These are phyloP conservation scores for Heterocephalus glaber DNA, from an alignment of 2,113 vertebrate genomes.

Conservation along the genomic window DNA sequence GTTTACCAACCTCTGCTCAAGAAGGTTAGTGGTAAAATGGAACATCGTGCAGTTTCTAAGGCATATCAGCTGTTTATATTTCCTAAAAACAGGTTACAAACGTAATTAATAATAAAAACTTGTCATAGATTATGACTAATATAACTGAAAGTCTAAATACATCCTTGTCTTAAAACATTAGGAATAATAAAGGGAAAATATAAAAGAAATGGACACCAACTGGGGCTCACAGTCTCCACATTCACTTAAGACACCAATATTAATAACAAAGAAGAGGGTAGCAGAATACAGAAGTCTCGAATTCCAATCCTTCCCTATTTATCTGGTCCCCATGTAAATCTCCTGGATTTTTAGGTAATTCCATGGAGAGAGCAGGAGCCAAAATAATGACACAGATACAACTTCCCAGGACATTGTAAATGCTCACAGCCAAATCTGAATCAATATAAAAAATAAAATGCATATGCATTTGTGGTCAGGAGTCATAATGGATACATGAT, in stretches of 20 bases:
- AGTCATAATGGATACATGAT: neutral
- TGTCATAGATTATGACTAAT: neutral
- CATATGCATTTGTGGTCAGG: neutral
- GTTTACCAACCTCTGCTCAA: neutral
- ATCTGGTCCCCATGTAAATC: neutral
- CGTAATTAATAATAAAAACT: neutral
- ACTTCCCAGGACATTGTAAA: slow-evolving; percentile 1
- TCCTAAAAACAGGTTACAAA: neutral
- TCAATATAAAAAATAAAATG: neutral
- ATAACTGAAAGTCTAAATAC: neutral
- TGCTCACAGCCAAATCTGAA: neutral
- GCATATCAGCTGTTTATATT: neutral
- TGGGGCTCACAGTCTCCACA: neutral
- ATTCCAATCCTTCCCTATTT: neutral
- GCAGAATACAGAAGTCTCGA: neutral
- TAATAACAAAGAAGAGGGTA: neutral
- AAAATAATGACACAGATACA: neutral
- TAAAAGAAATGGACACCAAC: neutral
- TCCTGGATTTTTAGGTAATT: neutral
- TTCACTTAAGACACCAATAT: neutral
- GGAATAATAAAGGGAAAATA: slow-evolving; percentile 9
- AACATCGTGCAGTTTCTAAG: neutral
- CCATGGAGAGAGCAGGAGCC: neutral
- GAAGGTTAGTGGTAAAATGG: neutral
- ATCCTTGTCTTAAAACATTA: neutral